Percentiles rank a stretch among this genome's conserved stretches.
phyloP scores from a whole-genome alignment of 2,113 vertebrate species.

The Hydrochoerus hydrochaeris region DNA sequence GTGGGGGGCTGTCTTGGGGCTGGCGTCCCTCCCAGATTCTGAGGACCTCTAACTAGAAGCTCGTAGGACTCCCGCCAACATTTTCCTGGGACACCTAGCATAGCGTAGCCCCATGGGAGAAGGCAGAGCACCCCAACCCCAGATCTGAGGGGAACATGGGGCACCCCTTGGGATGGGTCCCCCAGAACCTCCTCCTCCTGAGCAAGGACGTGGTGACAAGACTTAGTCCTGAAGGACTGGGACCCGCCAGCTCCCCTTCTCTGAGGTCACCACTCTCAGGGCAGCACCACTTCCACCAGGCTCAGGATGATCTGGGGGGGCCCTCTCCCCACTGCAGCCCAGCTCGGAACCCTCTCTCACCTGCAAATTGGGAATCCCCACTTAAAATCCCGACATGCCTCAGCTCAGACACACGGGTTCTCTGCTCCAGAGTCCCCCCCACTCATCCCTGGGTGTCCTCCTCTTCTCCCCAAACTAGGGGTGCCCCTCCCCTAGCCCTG shows the following conservation, averaged over 20 bases:
- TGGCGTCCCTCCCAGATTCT: neutral
- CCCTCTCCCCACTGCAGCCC: neutral
- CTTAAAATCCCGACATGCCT: conserved; percentile 62
- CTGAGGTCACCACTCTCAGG: neutral
- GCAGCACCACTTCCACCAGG: neutral
- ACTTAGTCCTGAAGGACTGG: neutral
- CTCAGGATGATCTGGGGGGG: neutral
- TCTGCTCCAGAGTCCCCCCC: neutral
- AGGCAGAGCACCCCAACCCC: conserved; percentile 41
- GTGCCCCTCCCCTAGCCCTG: conserved; percentile 33
- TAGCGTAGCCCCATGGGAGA: neutral
- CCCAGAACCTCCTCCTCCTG: conserved; percentile 3
- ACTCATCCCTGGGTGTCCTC: neutral
- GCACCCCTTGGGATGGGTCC: neutral
- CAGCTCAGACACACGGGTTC: neutral
- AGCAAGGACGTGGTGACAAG: neutral
- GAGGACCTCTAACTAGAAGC: neutral
- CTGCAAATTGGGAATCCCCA: conserved; percentile 62
- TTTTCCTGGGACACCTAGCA: conserved; percentile 1
- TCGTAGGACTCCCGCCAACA: neutral
- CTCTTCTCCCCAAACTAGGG: conserved; percentile 51
- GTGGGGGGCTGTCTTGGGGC: neutral
- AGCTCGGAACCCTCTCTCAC: conserved; percentile 28
- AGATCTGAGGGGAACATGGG: neutral
- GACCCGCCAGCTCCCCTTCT: neutral